Conservation (phyloP, 2,113 vertebrate species). For the Alligator sinensis region DNA sequence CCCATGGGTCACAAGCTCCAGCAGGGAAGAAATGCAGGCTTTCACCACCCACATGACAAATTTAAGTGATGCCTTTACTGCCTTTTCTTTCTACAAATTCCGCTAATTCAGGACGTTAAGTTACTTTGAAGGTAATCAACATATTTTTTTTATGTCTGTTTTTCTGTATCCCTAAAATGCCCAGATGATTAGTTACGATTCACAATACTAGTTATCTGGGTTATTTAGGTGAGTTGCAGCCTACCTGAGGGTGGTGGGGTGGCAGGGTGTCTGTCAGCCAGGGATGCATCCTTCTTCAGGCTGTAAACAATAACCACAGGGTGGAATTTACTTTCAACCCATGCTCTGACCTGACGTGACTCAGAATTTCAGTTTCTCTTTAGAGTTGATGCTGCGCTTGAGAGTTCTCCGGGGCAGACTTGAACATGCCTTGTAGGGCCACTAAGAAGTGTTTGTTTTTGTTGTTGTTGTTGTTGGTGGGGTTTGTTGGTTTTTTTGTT, state of each 20-base stretch:
- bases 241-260: background rate
- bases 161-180: background rate
- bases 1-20: background rate
- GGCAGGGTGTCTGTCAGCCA: background rate
- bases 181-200: background rate
- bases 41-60: background rate
- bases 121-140: background rate
- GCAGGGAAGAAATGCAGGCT: background rate
- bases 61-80: background rate
- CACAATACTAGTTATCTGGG: background rate
- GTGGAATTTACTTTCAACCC: background rate
- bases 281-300: background rate
- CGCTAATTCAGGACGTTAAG: background rate
- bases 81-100: background rate
- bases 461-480: no score
- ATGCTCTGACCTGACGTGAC: slow-evolving; percentile 12
- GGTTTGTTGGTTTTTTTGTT: no score
- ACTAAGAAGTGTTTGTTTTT: slow-evolving; percentile 4
- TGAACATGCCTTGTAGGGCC: slow-evolving; percentile 33
- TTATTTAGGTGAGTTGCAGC: background rate
- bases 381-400: slow-evolving; percentile 14
- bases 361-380: slow-evolving; percentile 37
- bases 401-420: slow-evolving; percentile 13
- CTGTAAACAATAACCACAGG: background rate
- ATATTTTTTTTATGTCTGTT: background rate